phyloP scores from a whole-genome alignment of 2,797 vertebrate species.

The Cyclopterus lumpus region DNA sequence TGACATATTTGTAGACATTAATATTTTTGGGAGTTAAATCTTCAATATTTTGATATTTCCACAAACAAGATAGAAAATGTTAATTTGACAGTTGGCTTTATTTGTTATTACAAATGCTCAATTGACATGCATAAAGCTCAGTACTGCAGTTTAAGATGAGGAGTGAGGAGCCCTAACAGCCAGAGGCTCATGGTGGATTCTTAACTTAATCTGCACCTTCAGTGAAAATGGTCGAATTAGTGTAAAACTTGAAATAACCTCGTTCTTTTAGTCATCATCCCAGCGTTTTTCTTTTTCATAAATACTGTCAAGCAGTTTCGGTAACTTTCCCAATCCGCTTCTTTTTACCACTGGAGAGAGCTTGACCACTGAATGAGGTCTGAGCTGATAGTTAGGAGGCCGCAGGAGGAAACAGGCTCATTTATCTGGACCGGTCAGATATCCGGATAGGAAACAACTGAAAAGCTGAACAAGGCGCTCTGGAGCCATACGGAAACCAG shows the following conservation, averaged over 20 bases:
- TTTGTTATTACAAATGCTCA: background rate
- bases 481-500: slow-evolving; percentile 57
- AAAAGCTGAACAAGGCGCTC: slow-evolving; percentile 74
- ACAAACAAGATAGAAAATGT: background rate
- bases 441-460: slow-evolving; percentile 97
- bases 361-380: slow-evolving; percentile 59
- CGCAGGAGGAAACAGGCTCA: slow-evolving; percentile 91
- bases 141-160: background rate
- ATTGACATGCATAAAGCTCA: background rate
- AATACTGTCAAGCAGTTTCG: slow-evolving; percentile 16
- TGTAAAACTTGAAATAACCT: background rate
- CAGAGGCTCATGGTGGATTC: background rate
- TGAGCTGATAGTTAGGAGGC: slow-evolving; percentile 51
- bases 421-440: slow-evolving; percentile 96
- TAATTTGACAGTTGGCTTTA: background rate
- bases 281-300: background rate
- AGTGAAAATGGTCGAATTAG: background rate
- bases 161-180: background rate
- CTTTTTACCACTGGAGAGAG: background rate
- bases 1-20: background rate
- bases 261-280: background rate
- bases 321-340: slow-evolving; percentile 21
- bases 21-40: background rate
- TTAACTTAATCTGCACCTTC: background rate
- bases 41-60: background rate